Conservation (phyloP, 2,888 invertebrate species). For the Monopis laevigella region DNA sequence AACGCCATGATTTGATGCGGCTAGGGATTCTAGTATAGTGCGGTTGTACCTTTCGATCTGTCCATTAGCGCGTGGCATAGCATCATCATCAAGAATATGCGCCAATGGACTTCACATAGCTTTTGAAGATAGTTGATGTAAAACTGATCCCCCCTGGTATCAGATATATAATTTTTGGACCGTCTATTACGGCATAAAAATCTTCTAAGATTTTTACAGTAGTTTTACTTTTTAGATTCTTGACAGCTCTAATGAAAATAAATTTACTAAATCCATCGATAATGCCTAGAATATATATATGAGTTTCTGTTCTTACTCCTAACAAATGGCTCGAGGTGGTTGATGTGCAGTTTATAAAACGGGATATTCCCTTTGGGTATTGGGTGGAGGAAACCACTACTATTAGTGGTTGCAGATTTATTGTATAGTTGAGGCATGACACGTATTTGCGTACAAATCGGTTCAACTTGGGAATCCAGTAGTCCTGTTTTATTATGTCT, state of each 20-base stretch:
- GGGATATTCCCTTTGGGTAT: constrained; percentile 14
- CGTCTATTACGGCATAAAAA: constrained; percentile 9
- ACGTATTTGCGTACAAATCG: constrained; percentile 19
- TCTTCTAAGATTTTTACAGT: constrained; percentile 14
- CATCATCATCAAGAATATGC: constrained; percentile 20
- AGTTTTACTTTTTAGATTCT: constrained; percentile 13
- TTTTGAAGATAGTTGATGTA: constrained; percentile 10
- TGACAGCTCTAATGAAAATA: constrained; percentile 14
- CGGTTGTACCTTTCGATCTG: constrained; percentile 21
- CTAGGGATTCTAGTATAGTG: constrained; percentile 17
- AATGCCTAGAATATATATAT: constrained; percentile 19
- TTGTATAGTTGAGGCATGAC: constrained; percentile 18
- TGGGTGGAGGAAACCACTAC: constrained; percentile 15
- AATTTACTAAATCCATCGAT: constrained; percentile 19
- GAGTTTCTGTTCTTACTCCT: constrained; percentile 18
- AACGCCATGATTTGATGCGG: constrained; percentile 8
- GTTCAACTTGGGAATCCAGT: constrained; percentile 20
- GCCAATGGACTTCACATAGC: constrained; percentile 6
- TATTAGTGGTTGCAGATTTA: constrained; percentile 14
- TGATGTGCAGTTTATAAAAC: constrained; percentile 16
- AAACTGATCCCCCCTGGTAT: constrained; percentile 15
- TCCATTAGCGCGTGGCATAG: constrained; percentile 22
- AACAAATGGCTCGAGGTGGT: constrained; percentile 19
- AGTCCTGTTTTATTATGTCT: constrained; percentile 16
- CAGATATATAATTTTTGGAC: constrained; percentile 14